Evolutionary conservation across 2,113 vertebrate genomes (phyloP).

Genomic region (Probosciger aterrimus): DNA sequence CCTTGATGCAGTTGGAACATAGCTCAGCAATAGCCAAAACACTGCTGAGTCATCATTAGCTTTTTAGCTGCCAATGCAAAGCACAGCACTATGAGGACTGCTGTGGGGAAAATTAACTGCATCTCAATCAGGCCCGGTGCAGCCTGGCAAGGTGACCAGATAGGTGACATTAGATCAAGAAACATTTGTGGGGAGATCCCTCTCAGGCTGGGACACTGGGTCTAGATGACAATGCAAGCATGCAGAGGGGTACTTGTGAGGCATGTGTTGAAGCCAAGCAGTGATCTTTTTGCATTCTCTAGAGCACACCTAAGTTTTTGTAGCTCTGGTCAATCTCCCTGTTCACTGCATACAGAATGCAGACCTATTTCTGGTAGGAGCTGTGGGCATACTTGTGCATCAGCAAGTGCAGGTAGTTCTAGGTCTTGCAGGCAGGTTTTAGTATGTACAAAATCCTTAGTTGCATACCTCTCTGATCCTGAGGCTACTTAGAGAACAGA

Average conservation of each 20-base stretch:
- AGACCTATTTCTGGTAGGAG: background rate
- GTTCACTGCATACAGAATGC: background rate
- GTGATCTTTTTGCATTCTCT: background rate
- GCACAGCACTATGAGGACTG: background rate
- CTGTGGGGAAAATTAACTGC: background rate
- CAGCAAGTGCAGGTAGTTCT: background rate
- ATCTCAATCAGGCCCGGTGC: background rate
- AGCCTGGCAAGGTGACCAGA: background rate
- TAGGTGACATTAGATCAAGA: background rate
- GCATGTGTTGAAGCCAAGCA: background rate
- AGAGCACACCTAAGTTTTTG: background rate
- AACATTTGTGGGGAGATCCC: background rate
- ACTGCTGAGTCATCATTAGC: background rate
- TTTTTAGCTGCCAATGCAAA: background rate
- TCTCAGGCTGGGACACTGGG: background rate
- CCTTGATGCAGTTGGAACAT: background rate
- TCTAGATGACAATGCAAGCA: background rate
- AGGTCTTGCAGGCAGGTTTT: background rate
- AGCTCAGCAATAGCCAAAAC: background rate
- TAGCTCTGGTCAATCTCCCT: background rate
- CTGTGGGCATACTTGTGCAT: background rate
- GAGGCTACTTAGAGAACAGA: background rate
- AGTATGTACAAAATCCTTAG: background rate
- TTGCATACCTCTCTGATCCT: background rate
- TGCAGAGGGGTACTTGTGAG: background rate